Evolutionary conservation across 2,888 invertebrate species (phyloP), one percentile per base, ranked within the genome.

Genomic region (Heliconius aoede): DNA sequence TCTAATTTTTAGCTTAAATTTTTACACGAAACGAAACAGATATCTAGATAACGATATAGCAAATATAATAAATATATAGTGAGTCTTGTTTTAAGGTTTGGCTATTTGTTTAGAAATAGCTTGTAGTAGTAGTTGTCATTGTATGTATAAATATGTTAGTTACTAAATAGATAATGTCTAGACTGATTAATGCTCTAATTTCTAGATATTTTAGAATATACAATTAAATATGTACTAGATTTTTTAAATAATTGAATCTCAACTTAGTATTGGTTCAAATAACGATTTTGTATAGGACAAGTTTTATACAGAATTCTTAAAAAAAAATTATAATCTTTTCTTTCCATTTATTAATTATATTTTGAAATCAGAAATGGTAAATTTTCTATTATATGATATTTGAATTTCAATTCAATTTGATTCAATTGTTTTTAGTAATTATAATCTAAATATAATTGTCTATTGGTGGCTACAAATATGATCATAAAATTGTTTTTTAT

Each of bases 111-210:
- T 80, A 76, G 75, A 68, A 79, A 68, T 85, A 86, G 84, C 80
- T 82, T 80, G 81, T 85, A 85, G 85, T 82, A 81, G 83, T 84
- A 83, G 76, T 82, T 85, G 84, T 83, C 75, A 71, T 76, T 83
- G 81, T 84, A 82, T 72, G n/a, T n/a, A n/a, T 61, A 13, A 65
- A 73, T 69, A 69, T 68, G 46, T 83, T 84, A 86, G 85, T 82
- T 85, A 92, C 89, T 83, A 83, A 58, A 91, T 93, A 92, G 90
- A 89, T 85, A 87, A 91, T 88, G 88, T 91, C 88, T 94, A 93
- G 94, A 94, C 94, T 94, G 94, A 94, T 89, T 88, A 88, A 90
- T 88, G 90, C 90, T 91, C 91, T 92, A 74, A 76, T 77, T 60
- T 81, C 79, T 92, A 91, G 90, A 88, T 82, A 85, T 87, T 85